Evolutionary conservation across 2,888 invertebrate genomes (phyloP), one percentile per base, ranked within the genome.

Genomic region (Cataglyphis rosenhaueri): DNA sequence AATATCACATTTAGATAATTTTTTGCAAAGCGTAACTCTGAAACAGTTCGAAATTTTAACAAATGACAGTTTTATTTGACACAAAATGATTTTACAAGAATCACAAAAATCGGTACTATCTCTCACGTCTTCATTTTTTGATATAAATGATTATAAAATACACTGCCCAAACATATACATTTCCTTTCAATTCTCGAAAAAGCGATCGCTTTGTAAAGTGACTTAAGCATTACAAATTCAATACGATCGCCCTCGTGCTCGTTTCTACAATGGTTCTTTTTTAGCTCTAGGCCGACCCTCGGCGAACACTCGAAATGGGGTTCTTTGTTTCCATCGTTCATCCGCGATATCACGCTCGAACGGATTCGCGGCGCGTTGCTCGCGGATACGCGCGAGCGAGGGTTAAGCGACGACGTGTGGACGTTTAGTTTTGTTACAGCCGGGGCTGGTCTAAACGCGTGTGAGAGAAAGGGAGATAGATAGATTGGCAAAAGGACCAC

Each of bases 341-440:
- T 61, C 52, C 62, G 75, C 85, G 88, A 88, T 88, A 88, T 88
- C 88, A 52, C 81, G 82, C 84, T 83, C 73, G 76, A 81, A 35
- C 84, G 87, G 75, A 84, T 88, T 70, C 79, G 84, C 84, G 86
- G 41, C 57, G 55, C 68, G 68, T 57, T 78, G 68, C 76, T 78
- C n/a, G 64, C 52, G 75, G 79, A 79, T 78, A 64, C 75, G 84
- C 66, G 38, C 55, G 48, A 29, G 57, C 82, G 82, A 65, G 71
- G 83, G 76, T 82, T 82, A 82, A 82, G 82, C 84, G 84, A 66
- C 70, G 68, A 81, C 82, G 73, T 59, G 84, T 70, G 81, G 44
- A 66, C 76, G 48, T 57, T 6, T 32, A 65, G 68, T 82, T 85
- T 68, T 82, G 84, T 84, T 85, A 70, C 68, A 68, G 41, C 29